phyloP scores from a whole-genome alignment of 92 coral and sea anemone species.

The Chrysogorgia sp. region DNA sequence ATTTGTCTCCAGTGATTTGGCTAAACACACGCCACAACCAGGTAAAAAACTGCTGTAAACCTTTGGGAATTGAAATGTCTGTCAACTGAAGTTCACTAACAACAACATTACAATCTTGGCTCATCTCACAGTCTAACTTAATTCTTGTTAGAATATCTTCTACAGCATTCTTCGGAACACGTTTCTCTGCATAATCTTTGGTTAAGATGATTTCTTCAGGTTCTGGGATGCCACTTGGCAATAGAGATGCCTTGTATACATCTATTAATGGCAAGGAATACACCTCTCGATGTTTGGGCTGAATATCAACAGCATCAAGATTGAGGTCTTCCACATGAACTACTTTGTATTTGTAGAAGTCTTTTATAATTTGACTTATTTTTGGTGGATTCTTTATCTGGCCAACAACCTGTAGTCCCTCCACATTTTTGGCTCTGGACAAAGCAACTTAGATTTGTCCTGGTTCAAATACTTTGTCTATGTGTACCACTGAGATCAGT shows the following conservation, averaged over 20 bases:
- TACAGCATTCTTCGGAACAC: background rate
- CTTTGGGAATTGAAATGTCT: background rate
- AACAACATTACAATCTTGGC: background rate
- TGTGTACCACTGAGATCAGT: slow-evolving; percentile 24
- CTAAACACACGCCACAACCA: slow-evolving; percentile 16
- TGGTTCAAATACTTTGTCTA: slow-evolving; percentile 10
- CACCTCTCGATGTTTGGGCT: slow-evolving; percentile 6
- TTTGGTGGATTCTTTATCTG: background rate
- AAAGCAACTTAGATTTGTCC: slow-evolving; percentile 30
- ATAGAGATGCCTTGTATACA: background rate
- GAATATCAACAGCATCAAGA: background rate
- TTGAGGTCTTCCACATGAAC: background rate
- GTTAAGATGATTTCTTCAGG: slow-evolving; percentile 2
- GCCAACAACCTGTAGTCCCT: slow-evolving; percentile 2
- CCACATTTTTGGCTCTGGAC: slow-evolving; percentile 17
- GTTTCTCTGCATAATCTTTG: too few species aligned
- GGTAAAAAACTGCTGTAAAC: slow-evolving; percentile 2
- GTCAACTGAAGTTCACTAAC: background rate
- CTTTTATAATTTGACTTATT: background rate
- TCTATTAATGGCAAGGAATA: background rate
- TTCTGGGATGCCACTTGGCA: slow-evolving; percentile 17
- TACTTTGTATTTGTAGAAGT: slow-evolving; percentile 1
- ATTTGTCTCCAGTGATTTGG: background rate
- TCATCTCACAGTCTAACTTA: background rate
- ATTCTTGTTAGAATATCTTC: background rate